These are phyloP conservation scores for Drosophila falleni DNA, from an alignment of 2,888 invertebrate genomes.

Conservation along the genomic window DNA sequence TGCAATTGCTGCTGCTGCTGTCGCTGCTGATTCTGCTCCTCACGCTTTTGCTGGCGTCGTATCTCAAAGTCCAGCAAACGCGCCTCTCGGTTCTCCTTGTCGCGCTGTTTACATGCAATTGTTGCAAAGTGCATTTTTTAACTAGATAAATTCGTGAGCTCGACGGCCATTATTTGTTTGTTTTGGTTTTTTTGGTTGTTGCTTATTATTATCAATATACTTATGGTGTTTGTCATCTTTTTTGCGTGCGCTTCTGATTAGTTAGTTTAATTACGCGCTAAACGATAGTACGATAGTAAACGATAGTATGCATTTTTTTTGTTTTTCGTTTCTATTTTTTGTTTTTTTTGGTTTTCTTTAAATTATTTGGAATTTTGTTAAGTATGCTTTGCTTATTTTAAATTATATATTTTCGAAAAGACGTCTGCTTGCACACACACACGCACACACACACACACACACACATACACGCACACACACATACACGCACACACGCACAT, in stretches of 20 bases:
- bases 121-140: constrained; percentile 81
- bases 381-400: not conserved
- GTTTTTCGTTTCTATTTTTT: not conserved
- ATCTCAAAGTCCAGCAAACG: constrained; percentile 85
- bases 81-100: constrained; percentile 85
- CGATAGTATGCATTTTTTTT: not conserved
- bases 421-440: constrained; percentile 63
- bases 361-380: constrained; percentile 5
- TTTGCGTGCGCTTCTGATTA: constrained; percentile 2
- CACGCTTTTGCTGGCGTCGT: constrained; percentile 85
- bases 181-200: no score
- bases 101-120: constrained; percentile 84
- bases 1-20: constrained; percentile 78
- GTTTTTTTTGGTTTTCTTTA: no score
- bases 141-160: constrained; percentile 70
- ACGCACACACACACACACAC: constrained; percentile 24
- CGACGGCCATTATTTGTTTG: constrained; percentile 59
- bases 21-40: constrained; percentile 83
- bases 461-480: constrained; percentile 40
- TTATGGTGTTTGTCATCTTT: constrained; percentile 17
- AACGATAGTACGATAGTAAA: constrained; percentile 1
- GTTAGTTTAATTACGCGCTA: constrained; percentile 22
- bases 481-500: constrained; percentile 21
- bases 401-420: constrained; percentile 17
- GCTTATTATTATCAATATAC: constrained; percentile 19